Conservation (phyloP, 2,888 invertebrate species). For the Temnothorax unifasciatus region DNA sequence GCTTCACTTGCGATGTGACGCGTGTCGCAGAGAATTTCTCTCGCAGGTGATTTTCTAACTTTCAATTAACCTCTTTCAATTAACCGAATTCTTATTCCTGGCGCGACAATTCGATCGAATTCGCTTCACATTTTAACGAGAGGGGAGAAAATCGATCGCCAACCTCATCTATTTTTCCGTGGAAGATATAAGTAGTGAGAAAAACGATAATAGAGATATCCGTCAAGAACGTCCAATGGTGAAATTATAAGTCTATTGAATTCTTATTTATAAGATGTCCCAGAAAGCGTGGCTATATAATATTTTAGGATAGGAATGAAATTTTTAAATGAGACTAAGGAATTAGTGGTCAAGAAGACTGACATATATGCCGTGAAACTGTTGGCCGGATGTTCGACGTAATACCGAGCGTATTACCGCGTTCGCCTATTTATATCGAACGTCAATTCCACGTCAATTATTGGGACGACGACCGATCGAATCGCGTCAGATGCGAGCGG, state of each 20-base stretch:
- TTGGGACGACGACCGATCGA: conserved; percentile 1
- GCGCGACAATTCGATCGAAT: not conserved
- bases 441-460: conserved; percentile 36
- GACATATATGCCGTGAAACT: not conserved
- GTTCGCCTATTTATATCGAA: conserved; percentile 20
- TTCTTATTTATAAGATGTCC: not conserved
- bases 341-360: not conserved
- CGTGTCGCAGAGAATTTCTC: conserved; percentile 22
- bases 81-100: conserved; percentile 18
- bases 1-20: conserved; percentile 58
- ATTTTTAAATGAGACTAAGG: not conserved
- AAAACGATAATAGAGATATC: not conserved
- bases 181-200: not conserved
- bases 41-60: conserved; percentile 22
- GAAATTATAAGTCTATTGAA: not conserved
- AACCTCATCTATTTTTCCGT: not conserved
- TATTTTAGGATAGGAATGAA: not conserved
- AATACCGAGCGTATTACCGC: not conserved
- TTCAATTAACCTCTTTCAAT: conserved; percentile 41
- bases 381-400: not conserved
- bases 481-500: conserved; percentile 30
- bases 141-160: not conserved
- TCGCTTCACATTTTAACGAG: conserved; percentile 19
- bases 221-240: not conserved
- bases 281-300: not conserved